Conservation (phyloP, 1,140 invertebrate genomes). For the Caenorhabditis latens region DNA sequence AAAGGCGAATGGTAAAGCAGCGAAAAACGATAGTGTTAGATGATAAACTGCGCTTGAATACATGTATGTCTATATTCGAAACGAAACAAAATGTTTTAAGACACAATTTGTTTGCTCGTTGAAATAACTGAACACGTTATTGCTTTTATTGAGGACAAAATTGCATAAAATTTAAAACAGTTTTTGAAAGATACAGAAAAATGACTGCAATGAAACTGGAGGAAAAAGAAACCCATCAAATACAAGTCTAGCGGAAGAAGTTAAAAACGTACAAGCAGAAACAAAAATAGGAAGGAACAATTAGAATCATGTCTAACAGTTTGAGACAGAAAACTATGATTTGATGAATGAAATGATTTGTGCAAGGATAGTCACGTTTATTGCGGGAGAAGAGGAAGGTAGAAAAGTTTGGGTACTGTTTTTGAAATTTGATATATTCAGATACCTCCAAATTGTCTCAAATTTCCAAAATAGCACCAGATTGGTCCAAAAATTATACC, state of each 20-base stretch:
- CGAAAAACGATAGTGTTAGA: background rate
- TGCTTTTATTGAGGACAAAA: slow-evolving; percentile 18
- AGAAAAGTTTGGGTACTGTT: background rate
- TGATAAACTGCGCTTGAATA: slow-evolving; percentile 11
- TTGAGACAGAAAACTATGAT: background rate
- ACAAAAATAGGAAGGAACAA: background rate
- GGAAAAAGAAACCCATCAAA: slow-evolving; percentile 14
- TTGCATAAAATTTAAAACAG: background rate
- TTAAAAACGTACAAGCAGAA: background rate
- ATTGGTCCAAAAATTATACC: background rate
- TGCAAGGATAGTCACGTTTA: background rate
- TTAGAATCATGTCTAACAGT: background rate
- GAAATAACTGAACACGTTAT: background rate
- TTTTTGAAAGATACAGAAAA: background rate
- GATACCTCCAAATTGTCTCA: background rate
- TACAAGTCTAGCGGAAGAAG: slow-evolving; percentile 26
- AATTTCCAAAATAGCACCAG: background rate
- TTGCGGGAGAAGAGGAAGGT: background rate
- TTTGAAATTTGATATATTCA: background rate
- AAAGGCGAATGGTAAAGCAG: background rate
- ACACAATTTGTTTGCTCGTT: slow-evolving; percentile 20
- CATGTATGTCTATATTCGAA: background rate
- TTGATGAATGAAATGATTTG: background rate
- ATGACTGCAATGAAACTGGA: background rate
- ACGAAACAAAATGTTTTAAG: background rate